Percentiles rank a stretch among this genome's conserved stretches.
Evolutionary conservation across 2,888 invertebrate genomes (phyloP).

Genomic region (Acrobasis consociella): DNA sequence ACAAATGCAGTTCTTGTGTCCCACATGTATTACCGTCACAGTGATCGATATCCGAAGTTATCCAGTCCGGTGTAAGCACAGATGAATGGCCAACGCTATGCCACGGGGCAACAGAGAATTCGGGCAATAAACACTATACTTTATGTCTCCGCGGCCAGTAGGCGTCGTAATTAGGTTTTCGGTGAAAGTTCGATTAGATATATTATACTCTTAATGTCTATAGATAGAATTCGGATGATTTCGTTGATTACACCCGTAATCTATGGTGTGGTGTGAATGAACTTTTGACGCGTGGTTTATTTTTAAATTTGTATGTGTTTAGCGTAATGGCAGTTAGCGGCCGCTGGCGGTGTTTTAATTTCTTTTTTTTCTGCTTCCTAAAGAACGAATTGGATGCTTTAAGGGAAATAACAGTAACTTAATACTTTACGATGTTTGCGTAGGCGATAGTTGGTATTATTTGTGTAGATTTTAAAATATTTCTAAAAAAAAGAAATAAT

Average conservation of each 20-base stretch:
- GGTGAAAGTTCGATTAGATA: constrained; percentile 46
- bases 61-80: not conserved
- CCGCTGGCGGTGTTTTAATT: not conserved
- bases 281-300: constrained; percentile 26
- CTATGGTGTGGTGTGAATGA: constrained; percentile 27
- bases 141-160: constrained; percentile 29
- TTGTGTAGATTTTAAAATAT: too few relatives aligned
- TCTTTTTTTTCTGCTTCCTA: not conserved
- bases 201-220: constrained; percentile 28
- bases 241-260: constrained; percentile 29
- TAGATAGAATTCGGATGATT: constrained; percentile 29
- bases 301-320: constrained; percentile 19
- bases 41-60: not conserved
- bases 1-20: not conserved
- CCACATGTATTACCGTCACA: not conserved
- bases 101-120: constrained; percentile 26
- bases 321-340: constrained; percentile 7
- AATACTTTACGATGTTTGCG: not conserved
- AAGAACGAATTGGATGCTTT: not conserved
- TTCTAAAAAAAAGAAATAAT: too few relatives aligned
- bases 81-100: constrained; percentile 12
- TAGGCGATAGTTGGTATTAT: not conserved
- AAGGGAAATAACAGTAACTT: not conserved
- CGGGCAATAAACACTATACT: constrained; percentile 32
- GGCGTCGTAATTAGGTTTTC: constrained; percentile 39